Base-by-base conservation (phyloP, 2,797 vertebrate genomes). In the Lacerta agilis region DNA sequence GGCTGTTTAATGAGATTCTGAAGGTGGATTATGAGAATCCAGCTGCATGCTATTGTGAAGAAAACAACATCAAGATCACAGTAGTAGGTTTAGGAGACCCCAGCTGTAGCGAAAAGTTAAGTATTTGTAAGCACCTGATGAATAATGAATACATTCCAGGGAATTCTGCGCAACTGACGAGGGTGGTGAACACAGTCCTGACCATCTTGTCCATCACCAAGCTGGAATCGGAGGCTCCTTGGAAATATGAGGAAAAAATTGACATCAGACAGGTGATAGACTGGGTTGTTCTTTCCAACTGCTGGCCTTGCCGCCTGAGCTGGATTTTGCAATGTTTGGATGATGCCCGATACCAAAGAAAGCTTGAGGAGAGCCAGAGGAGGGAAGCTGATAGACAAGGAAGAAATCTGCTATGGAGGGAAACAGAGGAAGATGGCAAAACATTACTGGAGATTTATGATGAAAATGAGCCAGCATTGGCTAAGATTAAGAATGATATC, bases 261-360 rank as follows among this genome's bases (percentile, higher is more conserved):
- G 95, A 55, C 49, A 55, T 55, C 49, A 55, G 96, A 29, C 33
- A 87, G 66, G 79, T 97, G 1, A 96, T 96, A 55, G 97, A 97
- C 8, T 98, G 98, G 97, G 96, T 98, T 64, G 92, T 98, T 29
- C 91, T 98, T 81, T 97, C 96, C 75, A 97, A 97, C 87, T 95
- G 96, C 69, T 98, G 98, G 97, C 98, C 98, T 2, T 98, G 97
- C 82, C 96, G 97, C 43, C 94, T 98, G 80, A 98, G 97, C 91
- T 98, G 98, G 98, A 96, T 98, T 82, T 93, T 98, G 76, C 97
- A 98, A 85, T 98, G 97, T 82, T 90, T 95, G 55, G 97, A 98
- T 85, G 97, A 98, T 15, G 88, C 95, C 43, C 77, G 95, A 79
- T 98, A 98, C 90, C 96, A 93, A 67, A 94, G 27, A 2, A 69